Conservation (phyloP, 2,888 invertebrate species). For the Gisinianus flammeolus region DNA sequence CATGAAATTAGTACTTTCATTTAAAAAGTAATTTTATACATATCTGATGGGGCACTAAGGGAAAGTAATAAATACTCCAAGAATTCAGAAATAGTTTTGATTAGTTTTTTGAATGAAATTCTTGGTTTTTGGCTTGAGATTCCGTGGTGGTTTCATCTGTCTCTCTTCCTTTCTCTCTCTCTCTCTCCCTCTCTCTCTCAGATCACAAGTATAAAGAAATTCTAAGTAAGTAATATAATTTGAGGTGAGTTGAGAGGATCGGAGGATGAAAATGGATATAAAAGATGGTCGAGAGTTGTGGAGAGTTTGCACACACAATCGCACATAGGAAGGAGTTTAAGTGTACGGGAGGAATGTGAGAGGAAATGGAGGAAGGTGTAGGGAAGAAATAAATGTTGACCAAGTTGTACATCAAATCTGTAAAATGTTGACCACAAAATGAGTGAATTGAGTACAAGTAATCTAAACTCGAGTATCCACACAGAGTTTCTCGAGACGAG, state of each 20-base stretch:
- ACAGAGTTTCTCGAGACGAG: neutral
- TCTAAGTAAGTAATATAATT: no score
- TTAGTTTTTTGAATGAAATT: neutral
- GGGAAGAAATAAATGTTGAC: slow-evolving; percentile 29
- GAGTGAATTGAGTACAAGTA: neutral
- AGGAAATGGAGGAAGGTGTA: slow-evolving; percentile 2
- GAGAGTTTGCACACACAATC: no score
- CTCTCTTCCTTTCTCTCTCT: neutral
- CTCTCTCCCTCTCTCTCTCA: neutral
- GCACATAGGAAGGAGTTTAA: neutral
- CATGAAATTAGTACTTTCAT: no score
- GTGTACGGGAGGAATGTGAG: neutral
- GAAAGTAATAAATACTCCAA: neutral
- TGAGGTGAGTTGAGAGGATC: neutral
- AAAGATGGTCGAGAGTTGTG: neutral
- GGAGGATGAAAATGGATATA: neutral
- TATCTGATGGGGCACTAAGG: no score
- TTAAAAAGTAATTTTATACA: no score
- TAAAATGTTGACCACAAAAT: slow-evolving; percentile 23
- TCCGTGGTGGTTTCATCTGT: neutral
- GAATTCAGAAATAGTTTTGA: neutral
- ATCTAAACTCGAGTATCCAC: neutral
- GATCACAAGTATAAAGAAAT: no score
- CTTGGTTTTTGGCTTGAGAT: neutral
- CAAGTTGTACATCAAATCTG: slow-evolving; percentile 35